Evolutionary conservation across 2,113 vertebrate genomes (phyloP).

Genomic region (Astatotilapia flaviijosephi): DNA sequence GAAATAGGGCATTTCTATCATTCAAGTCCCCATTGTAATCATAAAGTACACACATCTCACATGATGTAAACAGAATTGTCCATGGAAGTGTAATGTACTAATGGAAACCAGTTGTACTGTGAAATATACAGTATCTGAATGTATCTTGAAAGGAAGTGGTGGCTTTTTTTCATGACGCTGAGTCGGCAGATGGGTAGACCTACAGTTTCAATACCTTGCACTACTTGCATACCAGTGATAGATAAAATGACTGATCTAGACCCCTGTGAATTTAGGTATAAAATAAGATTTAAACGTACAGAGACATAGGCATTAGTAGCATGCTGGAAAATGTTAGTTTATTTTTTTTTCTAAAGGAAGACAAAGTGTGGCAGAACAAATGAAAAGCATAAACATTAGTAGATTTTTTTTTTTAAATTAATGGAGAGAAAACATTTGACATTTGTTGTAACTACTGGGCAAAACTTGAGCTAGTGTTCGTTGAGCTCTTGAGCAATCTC

Average conservation of each 20-base stretch:
- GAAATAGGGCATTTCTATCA: neutral
- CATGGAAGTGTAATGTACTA: neutral
- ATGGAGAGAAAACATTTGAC: neutral
- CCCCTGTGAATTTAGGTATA: neutral
- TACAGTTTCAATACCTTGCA: neutral
- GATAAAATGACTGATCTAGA: neutral
- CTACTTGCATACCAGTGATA: neutral
- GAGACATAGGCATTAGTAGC: neutral
- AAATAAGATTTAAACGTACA: neutral
- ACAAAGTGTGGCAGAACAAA: neutral
- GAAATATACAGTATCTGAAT: constrained; percentile 47
- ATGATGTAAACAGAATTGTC: constrained; percentile 3
- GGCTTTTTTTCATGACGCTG: neutral
- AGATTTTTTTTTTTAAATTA: neutral
- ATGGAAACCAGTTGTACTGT: constrained; percentile 23
- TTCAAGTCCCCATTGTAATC: neutral
- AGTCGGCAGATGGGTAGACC: neutral
- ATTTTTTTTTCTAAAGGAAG: neutral
- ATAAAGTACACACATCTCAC: neutral
- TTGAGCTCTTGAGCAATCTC: neutral
- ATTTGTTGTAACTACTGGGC: neutral
- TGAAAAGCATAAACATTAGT: neutral
- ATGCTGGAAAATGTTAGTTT: neutral
- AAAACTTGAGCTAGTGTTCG: neutral
- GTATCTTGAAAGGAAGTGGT: neutral